Base-by-base conservation (phyloP, 2,797 vertebrate species). In the Tapera naevia region DNA sequence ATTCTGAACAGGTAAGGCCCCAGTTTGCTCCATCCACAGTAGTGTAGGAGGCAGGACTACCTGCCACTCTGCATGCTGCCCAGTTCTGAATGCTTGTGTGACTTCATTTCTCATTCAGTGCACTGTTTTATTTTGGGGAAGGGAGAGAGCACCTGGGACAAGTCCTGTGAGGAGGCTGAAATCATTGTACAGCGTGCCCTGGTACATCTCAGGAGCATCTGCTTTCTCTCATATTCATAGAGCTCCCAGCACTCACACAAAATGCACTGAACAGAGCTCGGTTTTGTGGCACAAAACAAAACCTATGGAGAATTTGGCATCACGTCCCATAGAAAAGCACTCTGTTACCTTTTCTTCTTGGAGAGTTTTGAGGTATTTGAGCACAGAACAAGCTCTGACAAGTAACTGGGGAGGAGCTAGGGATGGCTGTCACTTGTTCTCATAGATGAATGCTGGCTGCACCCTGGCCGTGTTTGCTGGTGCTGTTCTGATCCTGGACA, bases 181-280 rank as follows among this genome's bases (percentile, higher is more conserved):
- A 27, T 21, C 23, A 3, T 23, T 62, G 65, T 23, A 16, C 27
- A n/a, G 0, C 1, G 3, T 46, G 39, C 62, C 17, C 41, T 24
- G 51, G 17, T 50, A 21, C 37, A 8, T 33, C 16, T 67, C 69
- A 7, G 7, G 27, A 53, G 70, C 8, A 0, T 45, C 82, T 48
- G 19, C 56, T 54, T 46, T 25, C 65, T 58, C 32, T 72, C 39
- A 2, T 30, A 28, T 37, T 54, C 24, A 0, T 2, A 32, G 46
- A 25, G 58, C 67, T 88, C 37, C 80, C 67, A 61, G 45, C 32
- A 15, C 66, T 24, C 30, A 30, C 4, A 2, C 4, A 17, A 1
- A 19, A 39, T 8, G 17, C 0, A 0, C 2, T 62, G 60, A 45
- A 28, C 2, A 3, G 45, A 80, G 72, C 64, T 74, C 58, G 2